phyloP scores from a whole-genome alignment of 2,797 vertebrate species.

The Sebastiscus albofasciatus region DNA sequence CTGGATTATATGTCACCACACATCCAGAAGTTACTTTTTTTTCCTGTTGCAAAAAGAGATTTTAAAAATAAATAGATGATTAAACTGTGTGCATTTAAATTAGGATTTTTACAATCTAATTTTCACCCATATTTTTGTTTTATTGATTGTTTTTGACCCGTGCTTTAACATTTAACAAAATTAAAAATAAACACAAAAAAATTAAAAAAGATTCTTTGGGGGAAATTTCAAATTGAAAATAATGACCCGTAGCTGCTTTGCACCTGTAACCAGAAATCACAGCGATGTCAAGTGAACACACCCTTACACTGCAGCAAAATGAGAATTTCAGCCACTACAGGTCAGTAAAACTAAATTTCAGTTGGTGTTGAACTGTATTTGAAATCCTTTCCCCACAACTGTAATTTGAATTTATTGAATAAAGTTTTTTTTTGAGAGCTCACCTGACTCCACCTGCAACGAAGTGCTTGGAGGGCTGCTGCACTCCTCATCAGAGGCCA shows the following conservation, averaged over 20 bases:
- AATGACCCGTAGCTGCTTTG: neutral
- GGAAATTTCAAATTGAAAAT: neutral
- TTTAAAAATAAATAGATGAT: too few relatives aligned
- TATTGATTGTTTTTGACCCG: neutral
- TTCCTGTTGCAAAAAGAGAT: too few relatives aligned
- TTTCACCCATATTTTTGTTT: neutral
- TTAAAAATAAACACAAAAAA: neutral
- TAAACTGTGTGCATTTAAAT: too few relatives aligned
- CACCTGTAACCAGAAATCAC: neutral
- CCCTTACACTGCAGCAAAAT: neutral
- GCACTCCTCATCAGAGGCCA: slow-evolving; percentile 73
- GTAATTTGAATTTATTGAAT: neutral
- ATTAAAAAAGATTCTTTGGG: too few relatives aligned
- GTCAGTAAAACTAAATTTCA: neutral
- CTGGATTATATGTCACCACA: too few relatives aligned
- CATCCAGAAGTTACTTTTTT: too few relatives aligned
- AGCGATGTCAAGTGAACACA: neutral
- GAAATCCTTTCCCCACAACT: neutral
- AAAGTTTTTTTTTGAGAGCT: neutral
- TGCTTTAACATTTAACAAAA: neutral
- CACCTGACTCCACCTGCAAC: slow-evolving; percentile 73
- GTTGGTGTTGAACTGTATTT: neutral
- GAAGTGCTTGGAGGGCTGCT: slow-evolving; percentile 64
- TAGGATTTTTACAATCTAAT: neutral
- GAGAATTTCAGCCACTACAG: neutral